These are phyloP conservation scores for Xanthia togata DNA, from an alignment of 2,888 invertebrate genomes.

Conservation along the genomic window DNA sequence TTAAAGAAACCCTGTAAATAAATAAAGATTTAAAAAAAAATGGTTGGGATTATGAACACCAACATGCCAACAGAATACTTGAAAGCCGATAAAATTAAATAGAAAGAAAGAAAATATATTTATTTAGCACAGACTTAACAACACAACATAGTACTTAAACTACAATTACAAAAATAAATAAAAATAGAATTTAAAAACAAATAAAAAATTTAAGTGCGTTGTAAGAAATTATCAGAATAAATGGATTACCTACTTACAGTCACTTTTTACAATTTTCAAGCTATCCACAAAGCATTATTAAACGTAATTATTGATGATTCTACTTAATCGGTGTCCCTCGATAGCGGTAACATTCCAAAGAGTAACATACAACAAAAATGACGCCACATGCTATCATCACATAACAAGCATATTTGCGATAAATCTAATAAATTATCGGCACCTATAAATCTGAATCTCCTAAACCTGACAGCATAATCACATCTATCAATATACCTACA, in stretches of 20 bases:
- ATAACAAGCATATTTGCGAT: not conserved
- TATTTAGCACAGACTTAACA: no score
- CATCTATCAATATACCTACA: not conserved
- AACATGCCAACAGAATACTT: not conserved
- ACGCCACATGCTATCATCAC: conserved; percentile 23
- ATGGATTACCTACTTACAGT: not conserved
- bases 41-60: not conserved
- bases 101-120: not conserved
- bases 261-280: not conserved
- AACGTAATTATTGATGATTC: not conserved
- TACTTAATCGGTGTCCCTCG: not conserved
- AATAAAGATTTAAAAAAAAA: no score
- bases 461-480: conserved; percentile 8
- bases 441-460: conserved; percentile 31
- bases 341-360: not conserved
- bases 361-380: conserved; percentile 15
- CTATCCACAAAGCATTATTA: not conserved
- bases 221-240: no score
- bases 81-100: not conserved
- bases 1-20: no score
- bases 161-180: no score
- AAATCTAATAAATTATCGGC: conserved; percentile 31
- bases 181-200: no score
- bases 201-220: no score
- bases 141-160: no score